phyloP scores from a whole-genome alignment of 2,113 vertebrate species.

The Mixornis gularis region DNA sequence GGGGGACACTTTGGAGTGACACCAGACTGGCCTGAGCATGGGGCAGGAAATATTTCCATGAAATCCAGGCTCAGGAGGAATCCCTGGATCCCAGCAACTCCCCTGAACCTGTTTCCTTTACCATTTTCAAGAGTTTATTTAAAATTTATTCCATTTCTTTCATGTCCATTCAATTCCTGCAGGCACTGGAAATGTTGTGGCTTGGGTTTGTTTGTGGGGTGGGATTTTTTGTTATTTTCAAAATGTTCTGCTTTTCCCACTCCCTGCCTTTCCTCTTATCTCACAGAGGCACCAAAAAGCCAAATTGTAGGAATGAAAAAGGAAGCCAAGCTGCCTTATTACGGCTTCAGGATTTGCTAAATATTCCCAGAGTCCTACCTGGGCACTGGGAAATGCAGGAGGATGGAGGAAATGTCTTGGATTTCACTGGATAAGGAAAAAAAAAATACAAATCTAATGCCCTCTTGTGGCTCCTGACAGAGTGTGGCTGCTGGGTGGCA shows the following conservation, averaged over 20 bases:
- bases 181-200: background rate
- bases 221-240: background rate
- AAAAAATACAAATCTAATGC: slow-evolving; percentile 26
- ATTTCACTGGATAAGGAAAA: background rate
- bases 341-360: background rate
- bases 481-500: background rate
- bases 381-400: background rate
- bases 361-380: background rate
- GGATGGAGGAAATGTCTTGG: background rate
- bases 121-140: background rate
- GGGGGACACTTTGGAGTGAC: background rate
- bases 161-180: background rate
- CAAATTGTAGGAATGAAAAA: background rate
- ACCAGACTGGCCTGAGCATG: background rate
- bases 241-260: background rate
- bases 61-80: background rate
- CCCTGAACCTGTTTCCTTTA: background rate
- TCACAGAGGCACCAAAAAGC: background rate
- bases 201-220: background rate
- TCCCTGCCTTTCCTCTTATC: background rate
- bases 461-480: slow-evolving; percentile 34
- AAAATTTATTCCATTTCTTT: background rate
- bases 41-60: background rate
- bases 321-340: background rate
- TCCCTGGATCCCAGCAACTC: background rate